phyloP scores from a whole-genome alignment of 2,113 vertebrate genomes.

The Raphicerus campestris region DNA sequence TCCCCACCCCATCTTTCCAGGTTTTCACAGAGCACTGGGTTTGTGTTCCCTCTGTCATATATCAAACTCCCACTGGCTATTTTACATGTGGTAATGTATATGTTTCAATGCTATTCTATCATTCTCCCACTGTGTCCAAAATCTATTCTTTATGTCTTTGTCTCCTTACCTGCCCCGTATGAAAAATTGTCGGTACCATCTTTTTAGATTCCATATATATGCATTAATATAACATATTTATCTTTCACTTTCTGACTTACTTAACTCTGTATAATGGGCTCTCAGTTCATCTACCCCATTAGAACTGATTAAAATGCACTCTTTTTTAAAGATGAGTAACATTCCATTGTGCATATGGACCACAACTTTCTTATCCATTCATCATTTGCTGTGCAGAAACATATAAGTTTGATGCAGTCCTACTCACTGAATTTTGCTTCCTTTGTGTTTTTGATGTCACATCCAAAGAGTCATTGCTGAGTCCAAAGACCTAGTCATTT shows the following conservation, averaged over 20 bases:
- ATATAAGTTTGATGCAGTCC: neutral
- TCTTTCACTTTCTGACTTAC: neutral
- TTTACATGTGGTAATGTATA: neutral
- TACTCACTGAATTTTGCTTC: neutral
- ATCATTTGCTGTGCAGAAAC: neutral
- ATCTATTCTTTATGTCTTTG: neutral
- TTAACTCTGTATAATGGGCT: neutral
- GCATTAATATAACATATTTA: neutral
- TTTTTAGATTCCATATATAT: neutral
- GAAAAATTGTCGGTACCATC: accelerated
- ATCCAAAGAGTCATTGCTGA: neutral
- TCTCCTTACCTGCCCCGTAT: neutral
- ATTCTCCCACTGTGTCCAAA: neutral
- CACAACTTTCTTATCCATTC: neutral
- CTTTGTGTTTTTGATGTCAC: neutral
- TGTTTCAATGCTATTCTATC: neutral
- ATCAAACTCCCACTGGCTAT: neutral
- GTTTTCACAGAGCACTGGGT: neutral
- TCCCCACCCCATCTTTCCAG: neutral
- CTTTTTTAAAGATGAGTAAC: neutral
- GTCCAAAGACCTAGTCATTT: neutral
- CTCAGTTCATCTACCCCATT: neutral
- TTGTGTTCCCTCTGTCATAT: neutral
- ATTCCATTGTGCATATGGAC: neutral
- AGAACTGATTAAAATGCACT: neutral